phyloP scores from a whole-genome alignment of 2,113 vertebrate species.

The Empidonax traillii region DNA sequence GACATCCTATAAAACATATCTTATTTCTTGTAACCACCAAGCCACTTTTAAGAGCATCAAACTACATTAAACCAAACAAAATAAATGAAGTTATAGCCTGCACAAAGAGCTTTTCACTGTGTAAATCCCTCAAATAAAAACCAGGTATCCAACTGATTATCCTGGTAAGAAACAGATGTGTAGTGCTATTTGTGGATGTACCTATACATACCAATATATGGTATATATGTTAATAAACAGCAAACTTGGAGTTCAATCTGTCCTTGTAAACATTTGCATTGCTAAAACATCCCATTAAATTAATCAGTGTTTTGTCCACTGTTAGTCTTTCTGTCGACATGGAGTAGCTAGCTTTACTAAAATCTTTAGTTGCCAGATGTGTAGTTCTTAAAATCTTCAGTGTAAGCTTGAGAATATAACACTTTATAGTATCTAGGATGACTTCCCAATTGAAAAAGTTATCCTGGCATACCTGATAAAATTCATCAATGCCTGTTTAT shows the following conservation, averaged over 20 bases:
- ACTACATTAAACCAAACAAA: not conserved
- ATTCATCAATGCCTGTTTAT: not conserved
- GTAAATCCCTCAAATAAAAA: not conserved
- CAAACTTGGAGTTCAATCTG: not conserved
- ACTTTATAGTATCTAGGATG: not conserved
- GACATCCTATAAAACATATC: not conserved
- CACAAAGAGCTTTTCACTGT: not conserved
- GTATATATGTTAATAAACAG: not conserved
- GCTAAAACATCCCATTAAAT: not conserved
- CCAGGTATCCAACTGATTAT: not conserved
- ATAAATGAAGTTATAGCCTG: not conserved
- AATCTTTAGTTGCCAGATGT: not conserved
- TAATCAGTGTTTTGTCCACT: not conserved
- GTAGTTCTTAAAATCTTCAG: not conserved
- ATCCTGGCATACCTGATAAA: not conserved
- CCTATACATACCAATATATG: not conserved
- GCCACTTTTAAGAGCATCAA: not conserved
- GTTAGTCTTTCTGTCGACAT: not conserved
- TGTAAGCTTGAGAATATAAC: not conserved
- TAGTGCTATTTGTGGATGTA: not conserved
- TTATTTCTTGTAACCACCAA: not conserved
- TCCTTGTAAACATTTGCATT: not conserved
- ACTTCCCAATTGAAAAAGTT: not conserved
- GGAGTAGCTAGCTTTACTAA: not conserved
- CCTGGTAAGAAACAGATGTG: not conserved